These are phyloP conservation scores for Thalpophila matura DNA, from an alignment of 2,888 invertebrate species.

Conservation along the genomic window DNA sequence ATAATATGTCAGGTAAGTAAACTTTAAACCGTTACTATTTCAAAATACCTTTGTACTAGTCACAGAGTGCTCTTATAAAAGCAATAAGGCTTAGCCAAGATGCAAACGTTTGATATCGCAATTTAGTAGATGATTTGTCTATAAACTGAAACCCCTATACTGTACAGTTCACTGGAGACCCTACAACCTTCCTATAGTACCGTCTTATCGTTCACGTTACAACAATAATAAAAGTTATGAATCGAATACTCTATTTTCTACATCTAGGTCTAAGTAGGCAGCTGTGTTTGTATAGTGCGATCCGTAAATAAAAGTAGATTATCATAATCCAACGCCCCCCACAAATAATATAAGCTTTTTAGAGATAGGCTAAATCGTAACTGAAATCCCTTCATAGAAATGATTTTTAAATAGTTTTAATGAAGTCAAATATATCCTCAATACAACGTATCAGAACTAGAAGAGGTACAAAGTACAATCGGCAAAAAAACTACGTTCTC, in stretches of 20 bases:
- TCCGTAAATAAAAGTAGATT: constrained; percentile 8
- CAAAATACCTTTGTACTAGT: no score
- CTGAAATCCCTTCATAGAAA: not conserved
- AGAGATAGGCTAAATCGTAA: not conserved
- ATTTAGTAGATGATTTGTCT: no score
- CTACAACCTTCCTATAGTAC: no score
- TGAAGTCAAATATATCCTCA: not conserved
- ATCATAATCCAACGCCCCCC: constrained; percentile 10
- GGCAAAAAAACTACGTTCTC: not conserved
- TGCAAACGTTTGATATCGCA: no score
- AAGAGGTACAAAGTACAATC: not conserved
- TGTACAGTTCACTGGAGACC: no score
- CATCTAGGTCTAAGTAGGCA: constrained; percentile 40
- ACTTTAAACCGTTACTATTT: no score
- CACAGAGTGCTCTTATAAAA: no score
- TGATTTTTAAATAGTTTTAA: not conserved
- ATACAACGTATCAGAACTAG: not conserved
- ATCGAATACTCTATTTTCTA: constrained; percentile 36
- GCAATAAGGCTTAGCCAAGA: no score
- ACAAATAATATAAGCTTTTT: constrained; percentile 17
- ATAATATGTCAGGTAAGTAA: no score
- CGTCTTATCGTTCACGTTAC: constrained; percentile 25
- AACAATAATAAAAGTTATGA: constrained; percentile 24
- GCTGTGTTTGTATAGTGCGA: constrained; percentile 44
- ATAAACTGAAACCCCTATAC: no score